phyloP scores from a whole-genome alignment of 30 jellyfish, hydroid and myxozoan genomes.

The Aurelia aurita region DNA sequence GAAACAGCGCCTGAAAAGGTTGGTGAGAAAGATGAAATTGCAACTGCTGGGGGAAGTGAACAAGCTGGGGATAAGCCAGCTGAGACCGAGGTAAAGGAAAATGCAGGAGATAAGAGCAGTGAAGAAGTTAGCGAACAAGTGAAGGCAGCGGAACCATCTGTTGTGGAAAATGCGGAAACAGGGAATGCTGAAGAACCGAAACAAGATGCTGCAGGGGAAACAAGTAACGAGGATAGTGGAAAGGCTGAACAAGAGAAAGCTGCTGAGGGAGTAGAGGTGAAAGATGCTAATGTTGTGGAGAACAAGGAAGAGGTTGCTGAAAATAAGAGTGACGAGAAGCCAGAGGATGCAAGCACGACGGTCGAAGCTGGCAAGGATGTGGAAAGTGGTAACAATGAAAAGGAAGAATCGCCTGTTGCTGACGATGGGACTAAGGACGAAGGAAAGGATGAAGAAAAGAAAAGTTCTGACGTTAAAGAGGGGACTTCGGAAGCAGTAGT shows the following conservation, averaged over 20 bases:
- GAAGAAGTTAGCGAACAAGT: too few species aligned
- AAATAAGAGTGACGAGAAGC: slow-evolving; percentile 1
- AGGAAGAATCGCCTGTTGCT: background rate
- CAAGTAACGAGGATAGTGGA: background rate
- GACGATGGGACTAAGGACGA: slow-evolving; percentile 17
- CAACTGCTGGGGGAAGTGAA: background rate
- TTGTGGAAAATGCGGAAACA: too few species aligned
- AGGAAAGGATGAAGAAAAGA: slow-evolving; percentile 12
- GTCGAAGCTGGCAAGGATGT: background rate
- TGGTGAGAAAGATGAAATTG: background rate
- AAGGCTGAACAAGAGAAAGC: slow-evolving; percentile 1
- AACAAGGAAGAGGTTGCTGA: slow-evolving; percentile 3
- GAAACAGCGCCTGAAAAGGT: background rate
- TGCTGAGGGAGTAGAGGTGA: background rate
- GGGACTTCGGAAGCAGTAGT: background rate
- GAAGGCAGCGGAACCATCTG: too few species aligned
- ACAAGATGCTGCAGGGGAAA: background rate
- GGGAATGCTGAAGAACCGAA: background rate
- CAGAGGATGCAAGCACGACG: background rate
- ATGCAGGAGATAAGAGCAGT: too few species aligned
- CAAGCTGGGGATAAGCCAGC: background rate
- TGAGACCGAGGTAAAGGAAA: background rate
- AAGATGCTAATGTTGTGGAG: background rate
- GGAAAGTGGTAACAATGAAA: background rate
- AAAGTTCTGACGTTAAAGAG: slow-evolving; percentile 1